Base-by-base conservation (phyloP, 2,113 vertebrate genomes). In the Rhineura floridana region DNA sequence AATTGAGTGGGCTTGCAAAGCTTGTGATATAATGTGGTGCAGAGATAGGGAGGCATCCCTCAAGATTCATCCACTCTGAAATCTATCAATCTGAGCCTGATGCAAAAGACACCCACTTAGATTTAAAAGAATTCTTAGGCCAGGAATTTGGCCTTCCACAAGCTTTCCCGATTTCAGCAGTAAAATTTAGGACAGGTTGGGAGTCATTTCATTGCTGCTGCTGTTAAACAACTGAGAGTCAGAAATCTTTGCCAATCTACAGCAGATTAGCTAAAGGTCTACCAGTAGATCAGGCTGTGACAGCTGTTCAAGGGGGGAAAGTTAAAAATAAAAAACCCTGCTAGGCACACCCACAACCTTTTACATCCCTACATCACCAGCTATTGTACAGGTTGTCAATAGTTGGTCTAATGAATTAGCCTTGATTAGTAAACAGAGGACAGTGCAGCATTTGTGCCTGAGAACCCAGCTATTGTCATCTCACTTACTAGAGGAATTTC, bases 371-470 rank as follows among this genome's bases (percentile, higher is more conserved):
- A n/a, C n/a, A n/a, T n/a, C 62, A 39, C 77, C 92, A 75, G 55
- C 59, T 0, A 25, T 84, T 90, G 90, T 59, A 90, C 87, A 84
- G 70, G 23, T 8, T 75, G 28, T n/a, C 50, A 33, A 0, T 0
- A 86, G 21, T 73, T 62, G 77, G 88, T 80, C 84, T 88, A 69
- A 86, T 89, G 77, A 88, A 89, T 76, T 89, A 82, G 63, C 87
- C 90, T 88, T 91, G 87, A 65, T 86, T 91, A 63, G 83, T 62
- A 81, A 92, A 85, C 85, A 80, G 82, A 0, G 78, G 89, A 90
- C 92, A 89, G 69, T 33, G 77, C 87, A 83, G 69, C 81, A 25
- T 93, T 76, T 91, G 83, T 92, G 86, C 85, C 17, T 59, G 55
- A 59, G 15, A 72, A 83, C 39, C 3, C 36, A 59, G 19, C 63